Evolutionary conservation across 2,888 invertebrate genomes (phyloP).

Genomic region (Tachystola acroxantha): DNA sequence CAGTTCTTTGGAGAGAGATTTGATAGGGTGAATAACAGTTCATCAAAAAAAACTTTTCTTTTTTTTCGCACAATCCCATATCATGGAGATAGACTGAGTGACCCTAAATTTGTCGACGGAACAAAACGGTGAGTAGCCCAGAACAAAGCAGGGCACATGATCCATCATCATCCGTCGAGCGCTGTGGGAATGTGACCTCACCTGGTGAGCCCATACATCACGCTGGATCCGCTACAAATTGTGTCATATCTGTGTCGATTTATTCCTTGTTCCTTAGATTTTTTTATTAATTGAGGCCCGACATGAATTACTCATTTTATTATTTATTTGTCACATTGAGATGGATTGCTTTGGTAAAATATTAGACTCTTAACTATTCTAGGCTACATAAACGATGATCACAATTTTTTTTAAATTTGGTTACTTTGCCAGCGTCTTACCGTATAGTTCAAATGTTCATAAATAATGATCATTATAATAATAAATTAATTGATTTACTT

Average conservation of each 20-base stretch:
- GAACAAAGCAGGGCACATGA: slow-evolving; percentile 58
- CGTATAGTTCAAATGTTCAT: too few species aligned
- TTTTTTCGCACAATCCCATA: slow-evolving; percentile 22
- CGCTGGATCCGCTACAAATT: slow-evolving; percentile 41
- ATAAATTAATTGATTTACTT: too few species aligned
- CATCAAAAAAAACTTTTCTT: not conserved
- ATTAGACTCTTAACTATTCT: too few species aligned
- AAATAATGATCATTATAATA: too few species aligned
- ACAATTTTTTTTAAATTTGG: too few species aligned
- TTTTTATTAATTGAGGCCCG: slow-evolving; percentile 19
- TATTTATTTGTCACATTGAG: too few species aligned
- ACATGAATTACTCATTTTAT: not conserved
- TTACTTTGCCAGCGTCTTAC: too few species aligned
- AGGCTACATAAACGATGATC: too few species aligned
- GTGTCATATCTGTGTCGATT: slow-evolving; percentile 28
- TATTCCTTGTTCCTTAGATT: slow-evolving; percentile 19
- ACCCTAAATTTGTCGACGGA: slow-evolving; percentile 68
- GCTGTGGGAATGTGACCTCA: slow-evolving; percentile 62
- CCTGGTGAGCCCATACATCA: slow-evolving; percentile 65
- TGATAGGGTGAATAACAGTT: not conserved
- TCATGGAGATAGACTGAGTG: slow-evolving; percentile 40
- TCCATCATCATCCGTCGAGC: slow-evolving; percentile 70
- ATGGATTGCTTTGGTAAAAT: too few species aligned
- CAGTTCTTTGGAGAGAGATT: too few species aligned
- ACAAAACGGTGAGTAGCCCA: slow-evolving; percentile 45